These are phyloP conservation scores for Corella eumyota DNA, from an alignment of 23 tunicate species.

Conservation along the genomic window DNA sequence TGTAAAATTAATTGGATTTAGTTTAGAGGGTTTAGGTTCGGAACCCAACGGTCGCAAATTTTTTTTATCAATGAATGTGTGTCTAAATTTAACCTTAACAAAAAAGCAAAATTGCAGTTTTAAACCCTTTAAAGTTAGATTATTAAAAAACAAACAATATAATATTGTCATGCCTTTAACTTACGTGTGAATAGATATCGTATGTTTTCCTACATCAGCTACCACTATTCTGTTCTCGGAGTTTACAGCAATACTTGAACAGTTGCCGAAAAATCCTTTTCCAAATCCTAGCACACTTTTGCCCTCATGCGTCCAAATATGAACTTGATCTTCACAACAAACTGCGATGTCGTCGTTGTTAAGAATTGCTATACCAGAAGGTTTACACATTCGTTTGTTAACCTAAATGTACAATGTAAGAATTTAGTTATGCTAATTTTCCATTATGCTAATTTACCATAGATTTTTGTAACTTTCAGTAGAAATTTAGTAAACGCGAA, in stretches of 20 bases:
- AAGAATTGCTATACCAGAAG: slow-evolving; percentile 74
- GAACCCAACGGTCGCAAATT: too few species aligned
- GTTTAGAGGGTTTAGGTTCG: background rate
- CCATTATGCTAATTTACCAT: too few species aligned
- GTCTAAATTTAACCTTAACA: background rate
- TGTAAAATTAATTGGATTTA: background rate
- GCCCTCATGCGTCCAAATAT: slow-evolving; percentile 94
- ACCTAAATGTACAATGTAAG: slow-evolving; percentile 22
- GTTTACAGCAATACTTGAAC: slow-evolving; percentile 81
- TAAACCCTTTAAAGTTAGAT: too few species aligned
- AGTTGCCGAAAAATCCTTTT: slow-evolving; percentile 67
- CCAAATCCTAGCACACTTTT: slow-evolving; percentile 79
- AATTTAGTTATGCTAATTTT: background rate
- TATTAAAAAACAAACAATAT: too few species aligned
- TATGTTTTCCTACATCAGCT: slow-evolving; percentile 68
- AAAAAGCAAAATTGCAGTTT: background rate
- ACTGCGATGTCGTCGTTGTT: slow-evolving; percentile 86
- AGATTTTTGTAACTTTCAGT: too few species aligned
- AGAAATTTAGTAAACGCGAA: too few species aligned
- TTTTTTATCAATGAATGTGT: too few species aligned
- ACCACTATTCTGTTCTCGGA: slow-evolving; percentile 55
- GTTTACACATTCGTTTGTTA: slow-evolving; percentile 50
- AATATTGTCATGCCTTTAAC: slow-evolving; percentile 7
- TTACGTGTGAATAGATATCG: slow-evolving; percentile 61
- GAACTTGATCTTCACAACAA: slow-evolving; percentile 85